Base-by-base conservation (phyloP, 1,140 invertebrate genomes). In the Arion vulgaris region DNA sequence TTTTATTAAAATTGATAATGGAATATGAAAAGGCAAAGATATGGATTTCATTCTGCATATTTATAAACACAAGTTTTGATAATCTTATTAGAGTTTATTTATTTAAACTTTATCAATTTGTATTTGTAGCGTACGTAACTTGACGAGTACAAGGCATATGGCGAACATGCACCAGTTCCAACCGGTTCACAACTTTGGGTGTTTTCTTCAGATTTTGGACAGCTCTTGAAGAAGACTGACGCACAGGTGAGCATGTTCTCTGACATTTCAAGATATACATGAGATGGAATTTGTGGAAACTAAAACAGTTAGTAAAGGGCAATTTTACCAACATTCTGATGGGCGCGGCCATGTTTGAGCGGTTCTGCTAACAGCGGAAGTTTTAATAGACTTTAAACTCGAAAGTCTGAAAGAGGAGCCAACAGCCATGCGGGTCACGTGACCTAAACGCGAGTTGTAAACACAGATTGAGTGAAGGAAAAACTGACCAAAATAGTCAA, bases 161-260 rank as follows among this genome's bases (percentile, higher is more conserved):
- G 89, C 89, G 90, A 88, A 84, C 87, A 83, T 87, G 86, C 91
- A 85, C 91, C 91, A 91, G 91, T 92, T 92, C 86, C 87, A 91
- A 92, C 91, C 91, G 91, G 91, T 92, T 90, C 85, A 77, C 86
- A 87, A 86, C 77, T 89, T 89, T 85, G 86, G 87, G 86, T 86
- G 86, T 86, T 88, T 89, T 85, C 85, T 83, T 86, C 84, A 85
- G 79, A 86, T 82, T 81, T 85, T 79, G 81, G 57, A 57, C 57
- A 71, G 69, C 80, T 41, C 51, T 82, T 41, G 34, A n/a, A 23
- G 69, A 57, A 75, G 51, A 36, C 45, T 49, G 68, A 81, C 69
- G 69, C 39, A 66, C n/a, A 57, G 80, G 83, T 84, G 75, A 84
- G 83, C 36, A 80, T 68, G 78, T 69, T 62, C 62, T 62, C 39